phyloP scores from a whole-genome alignment of 64 coral and sea anemone genomes.

The Exaiptasia diaphana region DNA sequence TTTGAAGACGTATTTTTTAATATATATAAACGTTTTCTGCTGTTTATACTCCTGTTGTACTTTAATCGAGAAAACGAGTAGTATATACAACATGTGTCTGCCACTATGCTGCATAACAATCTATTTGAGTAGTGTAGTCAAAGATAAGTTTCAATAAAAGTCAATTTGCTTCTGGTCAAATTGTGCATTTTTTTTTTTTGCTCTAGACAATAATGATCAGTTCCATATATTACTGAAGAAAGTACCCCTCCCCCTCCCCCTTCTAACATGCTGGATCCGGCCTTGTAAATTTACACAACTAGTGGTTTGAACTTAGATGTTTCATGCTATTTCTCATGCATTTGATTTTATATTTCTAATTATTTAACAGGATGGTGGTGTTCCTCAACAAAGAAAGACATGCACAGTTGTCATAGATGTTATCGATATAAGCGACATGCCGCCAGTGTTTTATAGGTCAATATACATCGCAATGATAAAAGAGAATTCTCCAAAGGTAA shows the following conservation, averaged over 20 bases:
- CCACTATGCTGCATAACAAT: too few relatives aligned
- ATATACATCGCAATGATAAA: constrained; percentile 51
- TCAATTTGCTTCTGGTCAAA: neutral
- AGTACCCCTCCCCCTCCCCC: neutral
- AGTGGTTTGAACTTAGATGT: neutral
- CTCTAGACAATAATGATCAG: neutral
- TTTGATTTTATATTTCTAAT: neutral
- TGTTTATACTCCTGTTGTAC: too few relatives aligned
- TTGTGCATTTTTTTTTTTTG: neutral
- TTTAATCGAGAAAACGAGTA: too few relatives aligned
- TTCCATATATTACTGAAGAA: neutral
- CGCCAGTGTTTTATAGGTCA: constrained; percentile 62
- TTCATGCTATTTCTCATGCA: neutral
- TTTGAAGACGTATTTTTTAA: too few relatives aligned
- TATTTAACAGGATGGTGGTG: constrained; percentile 47
- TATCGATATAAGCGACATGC: constrained; percentile 77
- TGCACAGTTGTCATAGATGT: constrained; percentile 73
- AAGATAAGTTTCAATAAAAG: too few relatives aligned
- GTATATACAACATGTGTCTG: too few relatives aligned
- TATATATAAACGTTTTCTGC: too few relatives aligned
- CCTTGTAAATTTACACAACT: neutral
- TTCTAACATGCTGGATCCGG: neutral
- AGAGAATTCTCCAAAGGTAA: constrained; percentile 70
- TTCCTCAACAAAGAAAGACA: constrained; percentile 12
- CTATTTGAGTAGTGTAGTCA: too few relatives aligned